Evolutionary conservation across 2,113 vertebrate species (phyloP), one percentile per base, ranked within the genome.

Genomic region (Eclectus roratus): DNA sequence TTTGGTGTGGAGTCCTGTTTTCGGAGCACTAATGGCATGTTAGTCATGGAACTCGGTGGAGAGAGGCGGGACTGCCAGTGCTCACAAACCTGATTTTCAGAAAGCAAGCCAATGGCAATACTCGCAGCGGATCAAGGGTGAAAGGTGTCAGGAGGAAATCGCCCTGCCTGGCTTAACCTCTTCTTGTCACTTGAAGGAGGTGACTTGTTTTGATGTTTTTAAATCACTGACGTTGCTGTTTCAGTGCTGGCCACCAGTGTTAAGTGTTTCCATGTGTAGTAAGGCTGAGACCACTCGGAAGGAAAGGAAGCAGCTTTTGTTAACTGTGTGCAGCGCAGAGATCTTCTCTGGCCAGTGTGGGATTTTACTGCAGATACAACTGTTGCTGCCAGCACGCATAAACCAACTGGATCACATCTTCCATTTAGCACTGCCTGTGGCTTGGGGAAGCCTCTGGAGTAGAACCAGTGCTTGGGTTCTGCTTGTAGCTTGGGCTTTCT

Each of bases 1-100:
- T 76, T 89, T 73, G 79, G 56, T 88, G 88, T 80, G 95, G 77
- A 65, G 89, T 86, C 41, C 44, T 93, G 90, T 94, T 94, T 95
- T 85, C 79, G 39, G 79, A 93, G 85, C 65, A 39, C 73, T 84
- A 49, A 37, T 20, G 43, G 25, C 33, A 9, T 29, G 29, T 10
- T 84, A 85, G 56, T 72, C 81, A 3, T 39, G 37, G 86, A 93
- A 80, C 63, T 69, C 86, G 63, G 80, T 61, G 72, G 44, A 77
- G 89, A 41, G 84, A 76, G 79, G 60, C 90, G 80, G 68, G 50
- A 46, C 82, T 82, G 83, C 70, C 85, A n/a, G 77, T 25, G 74
- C 81, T 76, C 81, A 15, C 69, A 94, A 10, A 87, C 63, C 71
- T 70, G 37, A 35, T 73, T 85, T 91, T 94, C 82, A 80, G 91